Base-by-base conservation (phyloP, 2,888 invertebrate species). In the Andrena fulva region DNA sequence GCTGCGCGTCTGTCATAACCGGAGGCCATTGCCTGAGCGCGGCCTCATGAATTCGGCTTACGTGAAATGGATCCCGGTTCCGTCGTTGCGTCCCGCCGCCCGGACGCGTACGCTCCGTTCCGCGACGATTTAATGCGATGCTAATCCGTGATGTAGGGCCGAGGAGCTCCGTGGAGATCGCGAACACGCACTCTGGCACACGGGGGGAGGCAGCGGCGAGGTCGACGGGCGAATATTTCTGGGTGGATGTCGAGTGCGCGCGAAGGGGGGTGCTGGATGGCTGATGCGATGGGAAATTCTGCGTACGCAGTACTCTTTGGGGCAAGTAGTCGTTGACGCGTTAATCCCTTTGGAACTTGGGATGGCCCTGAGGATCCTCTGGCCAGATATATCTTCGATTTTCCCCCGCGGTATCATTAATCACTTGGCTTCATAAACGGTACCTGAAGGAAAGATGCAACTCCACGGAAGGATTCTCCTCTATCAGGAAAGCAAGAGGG, bases 11-110 rank as follows among this genome's bases (percentile, higher is more conserved):
- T 77, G 78, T 80, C 87, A 85, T 90, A 88, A 84, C 90, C 89
- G 87, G 84, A 85, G 89, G 91, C 92, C 80, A 89, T 80, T 84
- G 62, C 69, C n/a, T 78, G 84, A 67, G 54, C 42, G 72, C 76
- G 82, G 82, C 91, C 92, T 92, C 92, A 94, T 94, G 94, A 94
- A 94, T 93, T 93, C 91, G 93, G 93, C 93, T 94, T 93, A 94
- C 91, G 91, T 93, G 94, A 94, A 94, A 94, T 93, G 90, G 93
- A 94, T 93, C 93, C 90, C 71, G 42, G 42, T 42, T 68, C 60
- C 33, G 20, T 67, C 31, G 82, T 72, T 74, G 62, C 77, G 31
- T 16, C 56, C 52, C 42, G 42, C 42, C 16, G 42, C 5, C 42
- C 42, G 42, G 50, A 70, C 63, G 66, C 59, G 52, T 20, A 68